Evolutionary conservation across 2,797 vertebrate genomes (phyloP).

Genomic region (Alectoris magna): DNA sequence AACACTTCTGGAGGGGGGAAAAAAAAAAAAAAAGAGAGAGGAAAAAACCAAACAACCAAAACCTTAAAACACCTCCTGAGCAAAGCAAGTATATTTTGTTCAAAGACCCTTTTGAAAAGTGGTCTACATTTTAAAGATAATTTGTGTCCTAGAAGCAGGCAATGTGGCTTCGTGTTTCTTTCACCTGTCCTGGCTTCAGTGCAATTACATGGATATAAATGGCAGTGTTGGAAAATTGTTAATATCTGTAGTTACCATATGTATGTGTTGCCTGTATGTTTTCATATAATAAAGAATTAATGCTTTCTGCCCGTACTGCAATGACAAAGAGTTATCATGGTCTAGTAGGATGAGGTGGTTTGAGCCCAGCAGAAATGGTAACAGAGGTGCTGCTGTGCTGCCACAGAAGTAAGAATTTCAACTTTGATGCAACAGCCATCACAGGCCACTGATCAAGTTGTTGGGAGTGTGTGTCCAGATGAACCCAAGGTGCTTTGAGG

Average conservation of each 20-base stretch:
- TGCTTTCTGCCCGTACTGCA: neutral
- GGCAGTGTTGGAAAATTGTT: neutral
- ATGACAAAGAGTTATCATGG: accelerated
- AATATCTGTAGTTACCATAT: neutral
- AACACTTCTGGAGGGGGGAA: neutral
- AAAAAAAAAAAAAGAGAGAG: neutral
- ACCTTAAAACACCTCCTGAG: neutral
- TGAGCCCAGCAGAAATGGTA: neutral
- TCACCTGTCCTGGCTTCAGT: neutral
- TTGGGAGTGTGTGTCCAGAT: neutral
- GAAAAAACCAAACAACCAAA: neutral
- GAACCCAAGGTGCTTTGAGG: accelerated
- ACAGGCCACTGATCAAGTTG: accelerated
- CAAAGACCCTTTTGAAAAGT: neutral
- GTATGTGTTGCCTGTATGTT: neutral
- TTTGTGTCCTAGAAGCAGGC: neutral
- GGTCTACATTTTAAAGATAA: accelerated
- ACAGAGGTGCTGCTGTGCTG: neutral
- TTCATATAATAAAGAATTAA: neutral
- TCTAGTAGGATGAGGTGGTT: neutral
- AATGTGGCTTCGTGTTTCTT: accelerated
- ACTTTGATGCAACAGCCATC: neutral
- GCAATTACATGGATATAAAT: accelerated
- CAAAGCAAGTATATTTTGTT: neutral
- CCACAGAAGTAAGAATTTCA: neutral